Evolutionary conservation across 2,113 vertebrate species (phyloP).

Genomic region (Chauna torquata): DNA sequence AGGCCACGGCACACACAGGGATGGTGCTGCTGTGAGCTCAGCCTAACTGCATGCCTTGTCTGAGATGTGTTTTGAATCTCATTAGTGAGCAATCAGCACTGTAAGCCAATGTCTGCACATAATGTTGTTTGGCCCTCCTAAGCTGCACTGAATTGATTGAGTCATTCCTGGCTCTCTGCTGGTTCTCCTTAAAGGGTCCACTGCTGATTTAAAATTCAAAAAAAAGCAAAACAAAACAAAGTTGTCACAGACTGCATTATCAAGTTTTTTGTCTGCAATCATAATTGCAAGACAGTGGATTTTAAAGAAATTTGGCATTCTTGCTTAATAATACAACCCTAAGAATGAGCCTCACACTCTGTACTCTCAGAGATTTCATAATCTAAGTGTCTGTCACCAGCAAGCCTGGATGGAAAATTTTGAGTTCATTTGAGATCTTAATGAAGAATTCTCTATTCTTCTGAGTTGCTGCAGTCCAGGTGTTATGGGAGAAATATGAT

Average conservation of each 20-base stretch:
- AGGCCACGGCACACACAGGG: neutral
- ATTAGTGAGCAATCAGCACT: neutral
- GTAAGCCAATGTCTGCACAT: neutral
- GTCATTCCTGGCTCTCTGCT: neutral
- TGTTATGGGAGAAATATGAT: neutral
- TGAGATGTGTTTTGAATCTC: neutral
- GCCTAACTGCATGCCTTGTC: neutral
- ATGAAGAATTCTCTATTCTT: neutral
- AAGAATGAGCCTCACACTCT: neutral
- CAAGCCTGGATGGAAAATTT: neutral
- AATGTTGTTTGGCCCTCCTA: neutral
- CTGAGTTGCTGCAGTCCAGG: neutral
- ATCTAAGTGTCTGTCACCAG: neutral
- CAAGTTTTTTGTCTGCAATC: neutral
- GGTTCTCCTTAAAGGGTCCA: neutral
- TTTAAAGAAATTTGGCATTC: neutral
- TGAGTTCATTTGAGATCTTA: neutral
- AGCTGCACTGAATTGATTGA: neutral
- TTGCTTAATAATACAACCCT: neutral
- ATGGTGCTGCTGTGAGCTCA: neutral
- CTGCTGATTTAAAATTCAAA: neutral
- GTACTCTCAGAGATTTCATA: neutral
- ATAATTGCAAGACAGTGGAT: neutral
- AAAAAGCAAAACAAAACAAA: neutral
- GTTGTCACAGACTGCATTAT: neutral